Evolutionary conservation across 2,888 invertebrate species (phyloP), one percentile per base, ranked within the genome.

Genomic region (Drosophila mimica): DNA sequence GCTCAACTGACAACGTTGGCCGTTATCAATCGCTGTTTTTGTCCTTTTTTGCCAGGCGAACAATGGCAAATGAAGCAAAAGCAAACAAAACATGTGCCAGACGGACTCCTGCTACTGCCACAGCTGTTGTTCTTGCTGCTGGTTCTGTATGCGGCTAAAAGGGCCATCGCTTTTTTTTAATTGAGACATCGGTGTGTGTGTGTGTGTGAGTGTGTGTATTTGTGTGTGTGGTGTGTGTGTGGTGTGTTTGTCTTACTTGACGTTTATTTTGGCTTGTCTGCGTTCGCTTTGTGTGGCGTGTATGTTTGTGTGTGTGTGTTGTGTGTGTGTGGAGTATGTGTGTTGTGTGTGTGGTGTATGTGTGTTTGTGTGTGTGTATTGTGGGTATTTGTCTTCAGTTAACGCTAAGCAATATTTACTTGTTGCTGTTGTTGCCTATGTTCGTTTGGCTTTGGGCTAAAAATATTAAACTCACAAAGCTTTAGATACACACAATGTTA

Each of bases 371-470:
- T 28, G 25, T 17, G 2, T 53, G n/a, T 38, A 46, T 46, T 46
- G 20, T 56, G 51, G 79, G 56, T 85, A 73, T 84, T 85, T 88
- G 71, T 69, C 73, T 82, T 88, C 83, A 90, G 80, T 85, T 83
- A 82, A 80, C 81, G 75, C 85, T 74, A 58, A 74, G 86, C 73
- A 76, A 74, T 74, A 62, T 76, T 64, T 64, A 58, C 58, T 30
- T 49, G 33, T 33, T 46, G 31, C 40, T 20, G 40, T 40, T 57
- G 54, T 43, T 57, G 46, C 65, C 83, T 72, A 74, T 68, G 72
- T 76, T 67, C 78, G 74, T 75, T 86, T 87, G 71, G 74, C 89
- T 81, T 88, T 75, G 54, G 78, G 87, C 90, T 90, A 90, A 90
- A 88, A 90, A 90, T 88, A 88, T 88, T 79, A 89, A 87, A 81